Base-by-base conservation (phyloP, 2,113 vertebrate genomes). In the Tursiops truncatus region DNA sequence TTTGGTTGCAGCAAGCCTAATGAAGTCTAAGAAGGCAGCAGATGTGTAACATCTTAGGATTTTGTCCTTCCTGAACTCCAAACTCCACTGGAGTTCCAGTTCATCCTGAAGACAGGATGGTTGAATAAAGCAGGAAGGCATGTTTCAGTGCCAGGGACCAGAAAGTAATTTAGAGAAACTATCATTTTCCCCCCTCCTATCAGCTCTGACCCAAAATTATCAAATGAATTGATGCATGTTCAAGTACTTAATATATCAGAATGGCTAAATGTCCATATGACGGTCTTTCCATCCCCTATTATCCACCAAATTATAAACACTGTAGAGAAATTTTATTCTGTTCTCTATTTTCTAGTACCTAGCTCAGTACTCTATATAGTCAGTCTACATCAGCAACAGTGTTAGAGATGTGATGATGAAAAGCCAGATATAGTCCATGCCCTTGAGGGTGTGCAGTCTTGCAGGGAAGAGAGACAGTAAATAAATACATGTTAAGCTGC, bases 31-130 rank as follows among this genome's bases (percentile, higher is more conserved):
- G 92, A 79, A n/a, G 21, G n/a, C 53, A 94, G 38, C 17, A 82
- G 41, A 36, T 11, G 47, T 84, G 15, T 86, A 79, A 86, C 53
- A 95, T 53, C n/a, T 74, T 84, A 80, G 38, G 15, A 15, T 94
- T 94, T 36, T 70, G 41, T 70, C 77, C 95, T 89, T 83, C 17
- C 36, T 63, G 87, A 80, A 86, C 80, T 84, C 60, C 60, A 68
- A n/a, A 53, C 31, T 67, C 56, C 63, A 86, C 4, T 47, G 23
- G 62, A 83, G 47, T 94, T 98, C 70, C 56, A 95, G 68, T 65
- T 95, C 71, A 96, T 95, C 68, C 50, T 60, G 31, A 97, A 96
- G 65, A 76, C 47, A 92, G 20, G n/a, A 91, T 77, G 68, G 70
- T 9, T 90, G 50, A 96, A 36, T 41, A 65, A 86, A 53, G 60